Conservation (phyloP, 2,888 invertebrate genomes). For the Drosophila vallismaia region DNA sequence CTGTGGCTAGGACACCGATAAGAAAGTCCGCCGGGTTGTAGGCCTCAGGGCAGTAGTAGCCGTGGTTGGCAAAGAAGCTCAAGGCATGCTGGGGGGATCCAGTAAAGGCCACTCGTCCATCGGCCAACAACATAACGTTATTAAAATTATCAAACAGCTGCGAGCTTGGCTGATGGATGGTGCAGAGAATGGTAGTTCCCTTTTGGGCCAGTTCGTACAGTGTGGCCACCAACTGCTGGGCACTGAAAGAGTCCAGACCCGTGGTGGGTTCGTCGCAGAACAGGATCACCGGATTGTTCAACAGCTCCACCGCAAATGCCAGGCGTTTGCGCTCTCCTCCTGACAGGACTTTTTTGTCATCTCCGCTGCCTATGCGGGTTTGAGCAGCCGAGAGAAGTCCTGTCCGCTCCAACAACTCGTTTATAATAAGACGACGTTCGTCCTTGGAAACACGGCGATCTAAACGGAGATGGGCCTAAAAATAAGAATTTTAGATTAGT, state of each 20-base stretch:
- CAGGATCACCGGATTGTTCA: constrained; percentile 95
- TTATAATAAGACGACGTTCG: constrained; percentile 88
- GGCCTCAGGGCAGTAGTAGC: constrained; percentile 90
- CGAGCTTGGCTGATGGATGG: constrained; percentile 97
- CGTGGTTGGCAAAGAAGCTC: constrained; percentile 90
- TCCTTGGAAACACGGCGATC: constrained; percentile 87
- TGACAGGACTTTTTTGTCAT: constrained; percentile 92
- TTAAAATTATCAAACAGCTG: constrained; percentile 94
- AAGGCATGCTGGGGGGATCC: constrained; percentile 88
- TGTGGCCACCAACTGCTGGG: constrained; percentile 91
- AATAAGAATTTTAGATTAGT: neutral
- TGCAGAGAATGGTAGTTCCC: constrained; percentile 94
- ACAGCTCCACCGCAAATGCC: constrained; percentile 94
- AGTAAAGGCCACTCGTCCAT: constrained; percentile 93
- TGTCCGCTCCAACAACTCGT: constrained; percentile 89
- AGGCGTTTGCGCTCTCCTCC: constrained; percentile 97
- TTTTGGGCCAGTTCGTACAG: constrained; percentile 89
- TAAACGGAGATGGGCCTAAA: constrained; percentile 91
- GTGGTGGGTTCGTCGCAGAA: constrained; percentile 99
- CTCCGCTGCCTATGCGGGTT: constrained; percentile 91
- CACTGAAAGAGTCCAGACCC: constrained; percentile 95
- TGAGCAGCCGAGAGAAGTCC: constrained; percentile 89
- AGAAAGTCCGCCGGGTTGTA: constrained; percentile 97
- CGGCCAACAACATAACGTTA: constrained; percentile 91
- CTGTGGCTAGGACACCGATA: constrained; percentile 91